A percentile compares a stretch with the other conserved stretches of the same genome.
Conservation (phyloP, 2,113 vertebrate species). For the Machaerirhynchus nigripectus region DNA sequence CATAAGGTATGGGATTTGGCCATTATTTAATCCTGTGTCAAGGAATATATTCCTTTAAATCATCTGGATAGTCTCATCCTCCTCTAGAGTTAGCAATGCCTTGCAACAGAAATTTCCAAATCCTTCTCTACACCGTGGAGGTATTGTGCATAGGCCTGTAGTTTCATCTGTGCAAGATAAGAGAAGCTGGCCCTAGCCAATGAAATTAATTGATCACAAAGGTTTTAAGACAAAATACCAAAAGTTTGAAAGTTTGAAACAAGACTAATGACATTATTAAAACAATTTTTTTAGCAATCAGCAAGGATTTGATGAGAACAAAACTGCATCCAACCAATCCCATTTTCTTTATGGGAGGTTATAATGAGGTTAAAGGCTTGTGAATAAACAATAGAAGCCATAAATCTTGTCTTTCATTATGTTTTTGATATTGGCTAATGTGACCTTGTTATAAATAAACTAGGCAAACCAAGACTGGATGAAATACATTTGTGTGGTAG, state of each 20-base stretch:
- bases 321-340: neutral
- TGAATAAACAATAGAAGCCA: neutral
- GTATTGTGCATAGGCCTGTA: neutral
- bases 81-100: neutral
- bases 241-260: neutral
- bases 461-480: neutral
- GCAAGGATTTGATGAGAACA: neutral
- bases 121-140: rapidly evolving
- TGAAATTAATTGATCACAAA: neutral
- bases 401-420: neutral
- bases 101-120: neutral
- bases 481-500: neutral
- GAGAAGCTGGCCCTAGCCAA: neutral
- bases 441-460: neutral
- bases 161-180: neutral
- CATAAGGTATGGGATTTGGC: neutral
- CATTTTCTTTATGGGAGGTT: neutral
- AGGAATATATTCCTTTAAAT: neutral
- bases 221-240: neutral
- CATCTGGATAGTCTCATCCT: neutral
- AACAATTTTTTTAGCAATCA: neutral
- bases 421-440: neutral
- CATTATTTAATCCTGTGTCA: neutral
- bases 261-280: neutral
- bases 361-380: neutral